Evolutionary conservation across 2,797 vertebrate genomes (phyloP), one percentile per base, ranked within the genome.

Genomic region (Danio tinwini): DNA sequence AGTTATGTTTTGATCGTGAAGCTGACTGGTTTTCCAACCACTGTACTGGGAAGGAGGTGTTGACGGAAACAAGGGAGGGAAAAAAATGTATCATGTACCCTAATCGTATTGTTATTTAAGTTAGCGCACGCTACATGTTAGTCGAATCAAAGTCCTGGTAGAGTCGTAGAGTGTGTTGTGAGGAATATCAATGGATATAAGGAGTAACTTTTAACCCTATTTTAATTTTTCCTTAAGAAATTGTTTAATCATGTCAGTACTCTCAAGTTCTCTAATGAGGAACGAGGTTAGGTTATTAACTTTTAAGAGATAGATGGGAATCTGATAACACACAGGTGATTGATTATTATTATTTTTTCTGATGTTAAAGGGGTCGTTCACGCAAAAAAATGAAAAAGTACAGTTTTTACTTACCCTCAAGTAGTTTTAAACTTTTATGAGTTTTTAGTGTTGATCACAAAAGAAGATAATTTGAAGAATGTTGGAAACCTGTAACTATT

Each of bases 41-140:
- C 7, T 83, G 80, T 80, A 64, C 64, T 78, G 73, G 55, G 65
- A 69, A 69, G 49, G 47, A 64, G 56, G 55, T 62, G 71, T 74
- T 39, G 14, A 56, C 19, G 49, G 72, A 70, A 64, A 71, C 61
- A 58, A 29, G 29, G 29, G 29, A 67, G 67, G 39, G 47, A 39
- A 58, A 80, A 69, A 53, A 29, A 45, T 52, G 59, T 70, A 39
- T 82, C 63, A 29, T 49, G 83, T 72, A 68, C 68, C 72, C 50
- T 40, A 7, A 67, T 40, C 44, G 67, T 70, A 52, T 76, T 78
- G 79, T 77, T 86, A 86, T 86, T 84, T 84, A 84, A 84, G 55
- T 78, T 74, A 29, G 74, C 63, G 76, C 56, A n/a, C n/a, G 5
- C 39, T 81, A 47, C 76, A 75, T 86, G 82, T 86, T 84, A 81